Evolutionary conservation across 2,888 invertebrate genomes (phyloP).

Genomic region (Podotricha telesiphe): DNA sequence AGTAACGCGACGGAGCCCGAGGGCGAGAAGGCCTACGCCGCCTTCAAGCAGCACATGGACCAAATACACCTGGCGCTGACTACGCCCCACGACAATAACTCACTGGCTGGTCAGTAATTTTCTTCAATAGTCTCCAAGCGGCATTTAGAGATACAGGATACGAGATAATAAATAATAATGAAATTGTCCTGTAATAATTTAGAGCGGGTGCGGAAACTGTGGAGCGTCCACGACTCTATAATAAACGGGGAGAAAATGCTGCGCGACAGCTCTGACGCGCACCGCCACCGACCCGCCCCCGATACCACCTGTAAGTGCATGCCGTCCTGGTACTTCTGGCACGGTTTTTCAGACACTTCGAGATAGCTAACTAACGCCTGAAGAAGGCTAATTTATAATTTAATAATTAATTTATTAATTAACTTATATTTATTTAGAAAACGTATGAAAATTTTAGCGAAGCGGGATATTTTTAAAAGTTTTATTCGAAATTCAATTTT

Average conservation of each 20-base stretch:
- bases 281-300: constrained; percentile 48
- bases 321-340: background rate
- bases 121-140: too few species aligned
- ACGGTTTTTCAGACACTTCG: too few species aligned
- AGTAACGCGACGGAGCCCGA: constrained; percentile 86
- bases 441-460: too few species aligned
- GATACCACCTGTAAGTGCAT: constrained; percentile 54
- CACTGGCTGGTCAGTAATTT: constrained; percentile 10
- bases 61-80: constrained; percentile 90
- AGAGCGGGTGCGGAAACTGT: constrained; percentile 72
- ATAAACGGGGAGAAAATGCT: constrained; percentile 75
- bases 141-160: too few species aligned
- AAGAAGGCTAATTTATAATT: too few species aligned
- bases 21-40: constrained; percentile 86
- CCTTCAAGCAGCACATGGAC: constrained; percentile 91
- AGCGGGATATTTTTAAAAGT: too few species aligned
- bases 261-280: constrained; percentile 61
- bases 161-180: too few species aligned
- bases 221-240: constrained; percentile 72
- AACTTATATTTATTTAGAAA: too few species aligned
- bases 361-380: too few species aligned
- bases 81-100: constrained; percentile 4
- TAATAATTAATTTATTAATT: too few species aligned
- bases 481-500: too few species aligned
- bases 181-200: background rate